phyloP scores from a whole-genome alignment of 2,113 vertebrate genomes.

The Onychostoma macrolepis region DNA sequence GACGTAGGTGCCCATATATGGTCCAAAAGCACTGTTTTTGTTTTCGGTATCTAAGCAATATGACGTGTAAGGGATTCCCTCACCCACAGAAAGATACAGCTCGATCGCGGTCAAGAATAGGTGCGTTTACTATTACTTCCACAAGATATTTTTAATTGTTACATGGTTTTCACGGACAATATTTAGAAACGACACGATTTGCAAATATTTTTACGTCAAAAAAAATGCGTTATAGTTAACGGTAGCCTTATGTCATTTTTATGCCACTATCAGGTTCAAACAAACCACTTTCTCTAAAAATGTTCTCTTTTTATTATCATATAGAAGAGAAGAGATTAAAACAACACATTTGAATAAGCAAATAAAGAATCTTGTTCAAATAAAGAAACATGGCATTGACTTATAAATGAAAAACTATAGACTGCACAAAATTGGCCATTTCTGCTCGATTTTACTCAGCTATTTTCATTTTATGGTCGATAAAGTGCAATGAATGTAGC shows the following conservation, averaged over 20 bases:
- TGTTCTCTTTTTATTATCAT: background rate
- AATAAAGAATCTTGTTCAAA: background rate
- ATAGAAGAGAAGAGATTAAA: background rate
- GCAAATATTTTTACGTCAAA: background rate
- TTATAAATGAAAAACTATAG: background rate
- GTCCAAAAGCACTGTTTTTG: constrained; percentile 85
- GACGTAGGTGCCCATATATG: constrained; percentile 98
- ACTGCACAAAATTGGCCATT: background rate
- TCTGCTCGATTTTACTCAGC: background rate
- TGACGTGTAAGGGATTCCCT: constrained; percentile 98
- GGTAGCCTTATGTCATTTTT: background rate
- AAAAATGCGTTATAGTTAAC: background rate
- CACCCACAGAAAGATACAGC: constrained; percentile 77
- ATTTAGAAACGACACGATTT: constrained; percentile 53
- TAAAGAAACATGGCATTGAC: background rate
- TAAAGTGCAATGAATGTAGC: background rate
- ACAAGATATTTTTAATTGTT: constrained; percentile 75
- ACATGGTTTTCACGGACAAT: constrained; percentile 68
- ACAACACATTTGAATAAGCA: background rate
- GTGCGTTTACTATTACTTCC: constrained; percentile 71
- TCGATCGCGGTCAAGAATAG: constrained; percentile 85
- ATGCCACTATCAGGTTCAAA: background rate
- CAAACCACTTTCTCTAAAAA: background rate
- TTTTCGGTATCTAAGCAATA: constrained; percentile 98
- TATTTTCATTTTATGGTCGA: background rate